Base-by-base conservation (phyloP, 2,113 vertebrate genomes). In the Bambusicola thoracicus region DNA sequence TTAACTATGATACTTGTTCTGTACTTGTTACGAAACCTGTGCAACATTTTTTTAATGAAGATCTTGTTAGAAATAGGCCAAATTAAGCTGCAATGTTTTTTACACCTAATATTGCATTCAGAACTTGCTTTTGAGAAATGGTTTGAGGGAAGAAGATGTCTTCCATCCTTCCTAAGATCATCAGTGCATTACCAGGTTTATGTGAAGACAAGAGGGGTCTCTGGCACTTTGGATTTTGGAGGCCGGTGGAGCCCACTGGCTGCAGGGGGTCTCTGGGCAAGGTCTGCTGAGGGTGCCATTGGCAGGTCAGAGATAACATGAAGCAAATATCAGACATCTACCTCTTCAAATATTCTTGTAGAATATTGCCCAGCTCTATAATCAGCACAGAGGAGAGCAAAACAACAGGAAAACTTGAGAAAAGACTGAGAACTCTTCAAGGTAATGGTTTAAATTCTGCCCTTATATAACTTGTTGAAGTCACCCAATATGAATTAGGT, bases 381-480 rank as follows among this genome's bases (percentile, higher is more conserved):
- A 66, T 76, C 21, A 82, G 20, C 78, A 77, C 30, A 92, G 56
- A 81, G 41, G 29, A 3, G 3, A 75, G 48, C 12, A 79, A 84
- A 81, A 74, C 29, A 86, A 70, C 6, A 32, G 40, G 24, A 81
- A 79, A 87, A 80, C 43, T 14, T 13, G 15, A 44, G 20, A 68
- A 88, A 75, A 93, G 15, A 7, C 61, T 44, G 55, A 81, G 53
- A 36, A 51, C 36, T 79, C 58, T 87, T 22, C 30, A 68, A 93
- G 62, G 53, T 68, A 30, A 21, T 73, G n/a, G 16, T 66, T 89
- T 93, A 72, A 89, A 95, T 87, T 77, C 44, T 93, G 49, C 32
- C 70, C 87, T 96, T 89, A 76, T n/a, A 24, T 93, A 95, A 95
- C 89, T 95, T 80, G 75, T 62, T 94, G 87, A 96, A 94, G 79